These are phyloP conservation scores for Hermetia illucens DNA, from an alignment of 1,140 invertebrate species.

Conservation along the genomic window DNA sequence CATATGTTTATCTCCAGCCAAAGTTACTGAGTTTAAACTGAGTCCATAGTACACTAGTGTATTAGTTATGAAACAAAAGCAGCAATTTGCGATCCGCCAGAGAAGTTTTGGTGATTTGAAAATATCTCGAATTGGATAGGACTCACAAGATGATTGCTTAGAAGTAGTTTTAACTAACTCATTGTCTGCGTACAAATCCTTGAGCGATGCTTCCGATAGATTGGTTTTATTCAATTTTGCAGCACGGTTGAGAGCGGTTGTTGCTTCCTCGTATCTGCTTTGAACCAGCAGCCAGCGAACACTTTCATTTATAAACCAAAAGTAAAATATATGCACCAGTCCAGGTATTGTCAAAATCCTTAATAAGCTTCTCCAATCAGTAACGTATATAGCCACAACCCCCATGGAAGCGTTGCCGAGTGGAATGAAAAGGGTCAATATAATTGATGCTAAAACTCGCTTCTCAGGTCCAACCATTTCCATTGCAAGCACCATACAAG, in stretches of 20 bases:
- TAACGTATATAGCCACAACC: constrained; percentile 47
- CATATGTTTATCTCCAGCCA: constrained; percentile 54
- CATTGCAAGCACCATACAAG: constrained; percentile 47
- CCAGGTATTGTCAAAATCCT: constrained; percentile 50
- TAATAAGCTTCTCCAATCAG: constrained; percentile 54
- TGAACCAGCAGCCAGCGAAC: constrained; percentile 62
- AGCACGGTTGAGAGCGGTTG: constrained; percentile 40
- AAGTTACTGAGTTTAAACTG: constrained; percentile 59
- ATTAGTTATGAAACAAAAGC: constrained; percentile 52
- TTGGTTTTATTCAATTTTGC: constrained; percentile 51
- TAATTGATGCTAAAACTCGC: constrained; percentile 55
- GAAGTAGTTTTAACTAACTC: no score
- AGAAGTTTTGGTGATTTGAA: constrained; percentile 40
- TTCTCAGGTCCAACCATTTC: constrained; percentile 61
- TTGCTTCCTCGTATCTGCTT: constrained; percentile 45
- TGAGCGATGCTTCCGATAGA: constrained; percentile 37
- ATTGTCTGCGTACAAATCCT: constrained; percentile 26
- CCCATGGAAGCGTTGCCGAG: constrained; percentile 53
- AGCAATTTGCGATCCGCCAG: constrained; percentile 44
- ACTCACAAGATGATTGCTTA: no score
- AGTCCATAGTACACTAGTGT: constrained; percentile 69
- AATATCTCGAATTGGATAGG: constrained; percentile 33
- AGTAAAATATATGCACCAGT: constrained; percentile 43
- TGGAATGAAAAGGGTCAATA: constrained; percentile 55
- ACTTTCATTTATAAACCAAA: constrained; percentile 45